phyloP scores from a whole-genome alignment of 2,888 invertebrate species.

The Drosophila mimica region DNA sequence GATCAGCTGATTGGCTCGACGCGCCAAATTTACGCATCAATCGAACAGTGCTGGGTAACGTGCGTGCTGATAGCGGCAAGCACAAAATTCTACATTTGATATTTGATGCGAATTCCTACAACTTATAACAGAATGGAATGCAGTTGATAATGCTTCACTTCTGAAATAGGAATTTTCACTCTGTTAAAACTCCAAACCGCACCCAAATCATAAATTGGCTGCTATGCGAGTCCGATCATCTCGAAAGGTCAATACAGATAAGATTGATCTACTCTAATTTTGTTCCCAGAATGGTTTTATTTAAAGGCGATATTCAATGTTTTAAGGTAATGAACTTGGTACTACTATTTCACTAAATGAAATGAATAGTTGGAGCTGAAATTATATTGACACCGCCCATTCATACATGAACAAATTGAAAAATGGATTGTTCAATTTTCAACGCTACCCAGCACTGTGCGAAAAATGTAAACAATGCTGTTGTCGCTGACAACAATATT shows the following conservation, averaged over 20 bases:
- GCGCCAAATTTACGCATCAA: slow-evolving; percentile 81
- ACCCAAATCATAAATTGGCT: not conserved
- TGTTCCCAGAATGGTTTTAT: not conserved
- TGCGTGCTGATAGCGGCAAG: slow-evolving; percentile 38
- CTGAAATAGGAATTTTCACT: not conserved
- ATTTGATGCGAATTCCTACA: not conserved
- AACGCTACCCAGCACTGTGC: slow-evolving; percentile 24
- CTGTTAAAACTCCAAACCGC: too few relatives aligned
- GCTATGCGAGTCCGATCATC: not conserved
- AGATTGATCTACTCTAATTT: not conserved
- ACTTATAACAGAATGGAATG: not conserved
- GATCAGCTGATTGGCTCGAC: slow-evolving; percentile 72
- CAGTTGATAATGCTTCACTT: not conserved
- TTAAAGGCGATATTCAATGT: not conserved
- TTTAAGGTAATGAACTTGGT: not conserved
- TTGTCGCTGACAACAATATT: slow-evolving; percentile 28
- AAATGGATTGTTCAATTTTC: not conserved
- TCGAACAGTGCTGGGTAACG: slow-evolving; percentile 67
- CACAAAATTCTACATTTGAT: slow-evolving; percentile 11
- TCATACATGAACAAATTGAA: not conserved
- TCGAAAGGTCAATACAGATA: not conserved
- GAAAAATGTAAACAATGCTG: slow-evolving; percentile 43
- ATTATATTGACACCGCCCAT: not conserved
- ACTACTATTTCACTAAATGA: not conserved
- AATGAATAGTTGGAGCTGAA: not conserved